A percentile compares a stretch with the other conserved stretches of the same genome.
These are phyloP conservation scores for Zygogramma bicolorata DNA, from an alignment of 2,888 invertebrate species.

Conservation along the genomic window DNA sequence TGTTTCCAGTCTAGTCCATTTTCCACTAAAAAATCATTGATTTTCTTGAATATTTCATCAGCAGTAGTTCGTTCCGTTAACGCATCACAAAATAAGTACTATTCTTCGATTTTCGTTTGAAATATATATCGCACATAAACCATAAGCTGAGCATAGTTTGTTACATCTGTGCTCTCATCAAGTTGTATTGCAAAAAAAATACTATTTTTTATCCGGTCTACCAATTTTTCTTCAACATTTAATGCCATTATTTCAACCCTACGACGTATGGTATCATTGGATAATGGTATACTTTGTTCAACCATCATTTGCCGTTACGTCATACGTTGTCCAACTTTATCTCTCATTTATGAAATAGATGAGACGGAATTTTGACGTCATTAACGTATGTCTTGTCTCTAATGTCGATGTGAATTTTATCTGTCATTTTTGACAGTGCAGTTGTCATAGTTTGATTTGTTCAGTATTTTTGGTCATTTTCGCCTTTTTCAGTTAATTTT, in stretches of 20 bases:
- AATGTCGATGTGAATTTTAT: too few relatives aligned
- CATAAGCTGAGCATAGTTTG: constrained; percentile 16
- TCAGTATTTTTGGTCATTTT: too few relatives aligned
- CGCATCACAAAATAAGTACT: constrained; percentile 8
- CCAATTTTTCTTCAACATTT: constrained; percentile 18
- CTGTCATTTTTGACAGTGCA: too few relatives aligned
- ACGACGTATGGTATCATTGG: constrained; percentile 6
- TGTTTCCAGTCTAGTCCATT: not conserved
- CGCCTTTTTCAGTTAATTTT: too few relatives aligned
- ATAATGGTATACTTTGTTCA: too few relatives aligned
- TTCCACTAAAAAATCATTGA: not conserved
- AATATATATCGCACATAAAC: constrained; percentile 5
- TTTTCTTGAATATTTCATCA: constrained; percentile 4
- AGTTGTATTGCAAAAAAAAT: constrained; percentile 18
- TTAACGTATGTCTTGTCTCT: too few relatives aligned
- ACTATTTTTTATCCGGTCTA: constrained; percentile 13
- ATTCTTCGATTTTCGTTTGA: not conserved
- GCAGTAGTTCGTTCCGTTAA: not conserved
- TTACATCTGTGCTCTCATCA: constrained; percentile 18
- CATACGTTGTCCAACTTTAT: too few relatives aligned
- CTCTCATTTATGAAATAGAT: too few relatives aligned
- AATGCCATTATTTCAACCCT: constrained; percentile 14
- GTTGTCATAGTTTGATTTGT: too few relatives aligned
- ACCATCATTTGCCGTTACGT: too few relatives aligned
- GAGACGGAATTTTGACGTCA: too few relatives aligned